Evolutionary conservation across 1,140 invertebrate genomes (phyloP), one percentile per base, ranked within the genome.

Genomic region (Eulimnadia texana): DNA sequence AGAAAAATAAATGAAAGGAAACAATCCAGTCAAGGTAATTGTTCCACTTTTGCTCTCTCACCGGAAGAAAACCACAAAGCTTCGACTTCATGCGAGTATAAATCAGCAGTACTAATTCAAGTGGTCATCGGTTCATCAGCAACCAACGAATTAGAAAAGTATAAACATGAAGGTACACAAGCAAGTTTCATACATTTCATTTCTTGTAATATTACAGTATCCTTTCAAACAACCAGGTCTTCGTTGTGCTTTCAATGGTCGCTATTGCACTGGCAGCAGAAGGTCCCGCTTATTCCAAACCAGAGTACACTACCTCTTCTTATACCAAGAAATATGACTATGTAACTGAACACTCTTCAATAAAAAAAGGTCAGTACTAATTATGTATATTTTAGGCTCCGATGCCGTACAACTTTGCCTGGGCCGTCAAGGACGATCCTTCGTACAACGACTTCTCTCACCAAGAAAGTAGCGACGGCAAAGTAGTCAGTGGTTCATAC

Each of bases 341-440:
- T 27, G 55, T 58, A 58, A 58, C n/a, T 11, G 28, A 13, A 13
- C 16, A n/a, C 0, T 1, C 2, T 28, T 2, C 24, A 10, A 13
- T 28, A 0, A 2, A 1, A 27, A 10, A 25, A 58, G 2, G 6
- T 11, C 23, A 16, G 22, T 28, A 2, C 13, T n/a, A 58, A 20
- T 22, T 13, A 9, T 10, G 24, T 63, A 64, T 62, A 50, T 65
- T 61, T 59, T 64, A 61, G 55, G 24, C 64, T 58, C 55, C 42
- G 19, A 58, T 58, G 55, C 67, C 67, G 19, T 68, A 69, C 63
- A 60, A 66, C 58, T 69, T 68, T 64, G 64, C 65, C 49, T 69
- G 68, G 59, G 68, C 64, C 3, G 68, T 69, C 6, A 47, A 57
- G 20, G 68, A 69, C 58, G 66, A 66, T 50, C 64, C 69, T 52